Conservation (phyloP, 92 coral and sea anemone species). For the Desmophyllum pertusum region DNA sequence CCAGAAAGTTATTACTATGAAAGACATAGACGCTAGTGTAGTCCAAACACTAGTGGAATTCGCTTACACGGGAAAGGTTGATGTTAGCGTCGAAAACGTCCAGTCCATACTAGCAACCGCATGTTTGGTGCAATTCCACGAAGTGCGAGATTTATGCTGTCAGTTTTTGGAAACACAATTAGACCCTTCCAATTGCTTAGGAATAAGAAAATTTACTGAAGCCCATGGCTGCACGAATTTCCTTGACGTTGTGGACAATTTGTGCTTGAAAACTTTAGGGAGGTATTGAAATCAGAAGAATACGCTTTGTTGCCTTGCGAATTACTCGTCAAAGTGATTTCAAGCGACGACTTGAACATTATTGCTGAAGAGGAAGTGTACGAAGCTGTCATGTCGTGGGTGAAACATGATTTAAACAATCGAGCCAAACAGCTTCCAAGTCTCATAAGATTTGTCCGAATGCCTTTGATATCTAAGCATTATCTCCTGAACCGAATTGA, state of each 20-base stretch:
- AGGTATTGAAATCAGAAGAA: slow-evolving; percentile 94
- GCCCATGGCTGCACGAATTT: slow-evolving; percentile 93
- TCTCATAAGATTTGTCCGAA: slow-evolving; percentile 81
- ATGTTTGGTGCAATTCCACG: slow-evolving; percentile 91
- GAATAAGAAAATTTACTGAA: slow-evolving; percentile 94
- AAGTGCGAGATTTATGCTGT: slow-evolving; percentile 94
- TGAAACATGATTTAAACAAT: slow-evolving; percentile 82
- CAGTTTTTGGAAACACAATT: slow-evolving; percentile 92
- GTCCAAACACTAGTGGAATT: slow-evolving; percentile 94
- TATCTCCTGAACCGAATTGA: slow-evolving; percentile 87
- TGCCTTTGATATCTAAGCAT: slow-evolving; percentile 93
- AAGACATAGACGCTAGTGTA: slow-evolving; percentile 81
- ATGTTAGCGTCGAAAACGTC: slow-evolving; percentile 90
- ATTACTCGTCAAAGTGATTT: slow-evolving; percentile 85
- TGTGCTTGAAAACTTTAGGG: slow-evolving; percentile 87
- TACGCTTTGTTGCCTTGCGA: slow-evolving; percentile 92
- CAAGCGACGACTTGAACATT: slow-evolving; percentile 93
- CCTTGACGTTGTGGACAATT: slow-evolving; percentile 82
- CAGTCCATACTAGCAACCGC: slow-evolving; percentile 90
- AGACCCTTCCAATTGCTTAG: slow-evolving; percentile 97
- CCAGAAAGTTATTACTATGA: slow-evolving; percentile 90
- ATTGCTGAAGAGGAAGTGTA: slow-evolving; percentile 85
- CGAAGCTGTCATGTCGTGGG: slow-evolving; percentile 97
- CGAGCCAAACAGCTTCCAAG: slow-evolving; percentile 79
- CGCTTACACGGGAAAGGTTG: slow-evolving; percentile 90